Conservation (phyloP, 2,797 vertebrate genomes). For the Tachyglossus aculeatus region DNA sequence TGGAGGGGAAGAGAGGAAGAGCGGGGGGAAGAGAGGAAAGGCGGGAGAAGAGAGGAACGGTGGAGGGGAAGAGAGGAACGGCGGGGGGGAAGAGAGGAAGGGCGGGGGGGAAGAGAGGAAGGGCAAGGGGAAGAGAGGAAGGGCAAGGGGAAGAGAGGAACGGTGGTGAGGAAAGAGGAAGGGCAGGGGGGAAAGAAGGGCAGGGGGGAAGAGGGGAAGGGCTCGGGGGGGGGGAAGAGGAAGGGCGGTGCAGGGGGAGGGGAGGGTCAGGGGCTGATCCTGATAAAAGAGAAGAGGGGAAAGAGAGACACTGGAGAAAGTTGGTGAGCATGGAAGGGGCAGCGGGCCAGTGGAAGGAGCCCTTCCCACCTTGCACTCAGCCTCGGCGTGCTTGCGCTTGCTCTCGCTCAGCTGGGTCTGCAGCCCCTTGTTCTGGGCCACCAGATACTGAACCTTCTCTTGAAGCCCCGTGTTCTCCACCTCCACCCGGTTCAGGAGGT, state of each 20-base stretch:
- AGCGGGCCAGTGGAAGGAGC: neutral
- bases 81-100: too few species aligned
- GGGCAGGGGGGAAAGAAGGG: too few species aligned
- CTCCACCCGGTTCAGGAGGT: slow-evolving; percentile 85
- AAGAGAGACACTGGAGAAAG: neutral
- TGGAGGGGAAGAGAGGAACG: too few species aligned
- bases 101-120: too few species aligned
- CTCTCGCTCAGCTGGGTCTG: slow-evolving; percentile 90
- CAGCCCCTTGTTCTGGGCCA: slow-evolving; percentile 90
- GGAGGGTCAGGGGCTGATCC: too few species aligned
- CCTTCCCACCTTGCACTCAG: slow-evolving; percentile 87
- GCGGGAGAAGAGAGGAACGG: too few species aligned
- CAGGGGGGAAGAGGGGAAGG: too few species aligned
- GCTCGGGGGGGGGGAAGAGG: too few species aligned
- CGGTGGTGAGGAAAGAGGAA: too few species aligned
- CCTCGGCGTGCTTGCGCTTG: slow-evolving; percentile 91
- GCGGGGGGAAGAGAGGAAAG: too few species aligned
- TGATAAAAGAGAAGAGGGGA: neutral
- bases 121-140: neutral
- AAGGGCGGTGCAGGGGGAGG: neutral
- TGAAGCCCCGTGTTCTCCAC: slow-evolving; percentile 86
- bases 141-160: too few species aligned
- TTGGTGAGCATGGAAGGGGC: neutral
- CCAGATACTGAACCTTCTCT: slow-evolving; percentile 85
- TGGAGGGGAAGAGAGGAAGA: too few species aligned